Conservation (phyloP, 2,888 invertebrate species). For the Leptothorax acervorum region DNA sequence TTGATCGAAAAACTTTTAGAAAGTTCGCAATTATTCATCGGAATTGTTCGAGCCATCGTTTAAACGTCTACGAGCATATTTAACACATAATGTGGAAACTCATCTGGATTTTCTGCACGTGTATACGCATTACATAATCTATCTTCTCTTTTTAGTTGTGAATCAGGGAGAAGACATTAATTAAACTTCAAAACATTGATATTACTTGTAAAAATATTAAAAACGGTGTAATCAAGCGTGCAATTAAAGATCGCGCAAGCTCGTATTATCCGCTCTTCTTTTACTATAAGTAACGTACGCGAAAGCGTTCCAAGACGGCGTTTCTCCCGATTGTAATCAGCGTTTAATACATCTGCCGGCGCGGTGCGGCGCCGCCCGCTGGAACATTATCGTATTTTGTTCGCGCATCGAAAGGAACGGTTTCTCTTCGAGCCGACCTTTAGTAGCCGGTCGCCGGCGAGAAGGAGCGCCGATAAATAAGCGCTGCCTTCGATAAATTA, state of each 20-base stretch:
- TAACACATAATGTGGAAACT: conserved; percentile 27
- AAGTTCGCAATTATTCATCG: conserved; percentile 65
- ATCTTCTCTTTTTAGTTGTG: neutral
- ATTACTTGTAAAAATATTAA: neutral
- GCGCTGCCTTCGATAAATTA: conserved; percentile 75
- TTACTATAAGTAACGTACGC: neutral
- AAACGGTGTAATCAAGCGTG: neutral
- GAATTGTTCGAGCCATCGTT: conserved; percentile 54
- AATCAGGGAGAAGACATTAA: neutral
- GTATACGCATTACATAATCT: neutral
- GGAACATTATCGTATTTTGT: conserved; percentile 56
- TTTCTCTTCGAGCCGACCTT: conserved; percentile 47
- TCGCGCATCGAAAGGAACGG: conserved; percentile 52
- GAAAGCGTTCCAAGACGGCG: conserved; percentile 23
- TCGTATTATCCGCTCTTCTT: neutral
- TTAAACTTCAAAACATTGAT: neutral
- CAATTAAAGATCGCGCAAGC: neutral
- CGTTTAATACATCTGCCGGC: conserved; percentile 49
- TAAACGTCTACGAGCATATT: conserved; percentile 34
- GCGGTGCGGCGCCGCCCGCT: conserved; percentile 23
- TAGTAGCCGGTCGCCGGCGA: conserved; percentile 38
- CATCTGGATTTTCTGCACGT: conserved; percentile 19
- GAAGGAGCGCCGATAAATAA: conserved; percentile 68
- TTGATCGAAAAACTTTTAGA: conserved; percentile 64
- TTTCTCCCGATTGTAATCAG: conserved; percentile 47